Conservation (phyloP, 2,113 vertebrate genomes). For the Passer montanus region DNA sequence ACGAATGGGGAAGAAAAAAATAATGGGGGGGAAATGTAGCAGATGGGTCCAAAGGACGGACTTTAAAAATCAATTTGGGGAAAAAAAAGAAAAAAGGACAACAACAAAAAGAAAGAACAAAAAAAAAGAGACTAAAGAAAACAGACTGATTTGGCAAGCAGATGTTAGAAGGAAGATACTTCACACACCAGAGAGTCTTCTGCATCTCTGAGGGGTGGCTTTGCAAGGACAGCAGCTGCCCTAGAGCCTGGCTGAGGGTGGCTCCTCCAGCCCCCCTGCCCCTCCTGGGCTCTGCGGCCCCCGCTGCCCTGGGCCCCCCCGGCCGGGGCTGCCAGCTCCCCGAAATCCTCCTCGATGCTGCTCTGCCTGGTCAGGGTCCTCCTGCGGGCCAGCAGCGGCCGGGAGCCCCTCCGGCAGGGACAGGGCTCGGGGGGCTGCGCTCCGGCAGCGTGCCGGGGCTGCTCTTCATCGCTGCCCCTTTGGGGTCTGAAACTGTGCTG, state of each 20-base stretch:
- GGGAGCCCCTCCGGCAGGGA: slow-evolving; percentile 66
- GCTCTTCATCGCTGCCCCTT: background rate
- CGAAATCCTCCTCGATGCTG: slow-evolving; percentile 91
- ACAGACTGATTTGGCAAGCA: slow-evolving; percentile 83
- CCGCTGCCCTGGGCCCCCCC: background rate
- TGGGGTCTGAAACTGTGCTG: no score
- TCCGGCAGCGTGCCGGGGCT: fast-evolving
- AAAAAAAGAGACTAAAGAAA: slow-evolving; percentile 51
- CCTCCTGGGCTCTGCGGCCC: slow-evolving; percentile 52
- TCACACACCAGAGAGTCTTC: slow-evolving; percentile 93
- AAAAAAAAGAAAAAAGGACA: background rate
- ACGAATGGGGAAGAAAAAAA: slow-evolving; percentile 2
- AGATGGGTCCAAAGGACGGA: slow-evolving; percentile 62
- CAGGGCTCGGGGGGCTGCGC: background rate
- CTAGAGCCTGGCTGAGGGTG: slow-evolving; percentile 73
- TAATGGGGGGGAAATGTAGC: slow-evolving; percentile 17
- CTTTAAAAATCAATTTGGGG: slow-evolving; percentile 28
- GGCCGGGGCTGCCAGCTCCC: slow-evolving; percentile 62
- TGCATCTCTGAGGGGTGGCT: slow-evolving; percentile 77
- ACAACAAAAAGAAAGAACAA: background rate
- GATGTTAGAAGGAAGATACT: slow-evolving; percentile 69
- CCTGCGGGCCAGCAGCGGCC: slow-evolving; percentile 83
- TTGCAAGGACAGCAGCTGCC: slow-evolving; percentile 77
- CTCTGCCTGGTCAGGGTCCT: slow-evolving; percentile 88
- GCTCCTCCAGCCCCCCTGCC: slow-evolving; percentile 80